Evolutionary conservation across 2,797 vertebrate genomes (phyloP), one percentile per base, ranked within the genome.

Genomic region (Thaleichthys pacificus): DNA sequence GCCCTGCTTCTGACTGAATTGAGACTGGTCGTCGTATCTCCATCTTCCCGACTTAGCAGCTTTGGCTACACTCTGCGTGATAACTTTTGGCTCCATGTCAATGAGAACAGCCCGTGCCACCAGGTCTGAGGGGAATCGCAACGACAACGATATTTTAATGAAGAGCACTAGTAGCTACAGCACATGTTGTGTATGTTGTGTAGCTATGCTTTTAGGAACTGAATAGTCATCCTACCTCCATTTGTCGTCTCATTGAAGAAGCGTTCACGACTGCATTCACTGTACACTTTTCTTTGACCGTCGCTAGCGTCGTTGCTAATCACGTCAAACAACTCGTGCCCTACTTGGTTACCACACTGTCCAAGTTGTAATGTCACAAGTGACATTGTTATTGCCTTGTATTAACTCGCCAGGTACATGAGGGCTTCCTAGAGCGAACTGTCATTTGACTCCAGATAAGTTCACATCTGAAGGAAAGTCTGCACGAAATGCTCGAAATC

Each of bases 71-170:
- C 94, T 94, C 72, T 95, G 94, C 82, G 90, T 92, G 78, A 98
- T 95, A 8, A 97, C 98, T 92, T 99, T 99, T 49, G 96, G 93
- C 86, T 99, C 98, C 98, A 99, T 99, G 85, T 99, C 98, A 54
- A 99, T 83, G 68, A 99, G 94, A 42, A 98, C 93, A 14, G 98
- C 95, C 63, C 96, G 92, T 38, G 96, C 96, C 67, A 88, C 69
- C 3, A 92, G 88, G 3, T 88, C 96, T 98, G 81, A 7, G 71
- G 42, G 24, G 66, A 26, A 68, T 21, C 69, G n/a, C 38, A 68
- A 47, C 11, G 9, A 38, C 30, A 60, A 19, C 9, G 15, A 17
- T 17, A 56, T 56, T 22, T 65, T 12, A 9, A 65, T 22, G 30
- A n/a, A n/a, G 15, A 5, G 5, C 32, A 47, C 1, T 35, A 47